Evolutionary conservation across 2,888 invertebrate genomes (phyloP).

Genomic region (Drosophila nigricruria): DNA sequence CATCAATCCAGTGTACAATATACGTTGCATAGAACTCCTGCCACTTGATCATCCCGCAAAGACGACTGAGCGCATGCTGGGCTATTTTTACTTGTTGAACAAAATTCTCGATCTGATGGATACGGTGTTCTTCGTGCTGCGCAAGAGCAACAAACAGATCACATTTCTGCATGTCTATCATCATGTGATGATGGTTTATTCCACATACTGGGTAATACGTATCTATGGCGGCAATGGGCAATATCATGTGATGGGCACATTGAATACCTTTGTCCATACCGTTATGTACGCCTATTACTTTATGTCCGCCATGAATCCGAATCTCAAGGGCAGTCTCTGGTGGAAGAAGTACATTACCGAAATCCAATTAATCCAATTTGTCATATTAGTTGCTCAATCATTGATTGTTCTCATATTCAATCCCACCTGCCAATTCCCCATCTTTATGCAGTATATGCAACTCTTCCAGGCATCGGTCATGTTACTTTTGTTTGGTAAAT

Average conservation of each 20-base stretch:
- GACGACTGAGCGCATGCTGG: constrained; percentile 10
- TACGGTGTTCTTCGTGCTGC: constrained; percentile 60
- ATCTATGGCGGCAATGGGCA: constrained; percentile 88
- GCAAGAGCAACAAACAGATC: constrained; percentile 65
- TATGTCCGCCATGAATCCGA: constrained; percentile 89
- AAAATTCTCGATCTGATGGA: constrained; percentile 60
- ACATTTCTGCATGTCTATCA: constrained; percentile 64
- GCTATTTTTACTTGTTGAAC: constrained; percentile 37
- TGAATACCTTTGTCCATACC: constrained; percentile 91
- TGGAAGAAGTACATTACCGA: constrained; percentile 94
- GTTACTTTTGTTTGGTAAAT: constrained; percentile 44
- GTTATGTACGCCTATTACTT: constrained; percentile 94
- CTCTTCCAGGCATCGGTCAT: constrained; percentile 34
- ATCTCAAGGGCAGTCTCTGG: constrained; percentile 88
- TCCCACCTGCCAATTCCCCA: constrained; percentile 37
- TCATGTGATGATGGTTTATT: constrained; percentile 48
- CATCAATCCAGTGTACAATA: not conserved
- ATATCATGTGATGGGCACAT: constrained; percentile 87
- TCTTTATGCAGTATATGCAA: constrained; percentile 15
- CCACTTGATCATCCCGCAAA: constrained; percentile 26
- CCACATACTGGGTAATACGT: constrained; percentile 11
- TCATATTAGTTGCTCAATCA: constrained; percentile 36
- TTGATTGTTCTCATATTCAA: constrained; percentile 31
- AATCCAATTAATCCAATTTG: constrained; percentile 91
- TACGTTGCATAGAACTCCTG: constrained; percentile 24